phyloP scores from a whole-genome alignment of 1,140 invertebrate species.

The Aricia agestis region DNA sequence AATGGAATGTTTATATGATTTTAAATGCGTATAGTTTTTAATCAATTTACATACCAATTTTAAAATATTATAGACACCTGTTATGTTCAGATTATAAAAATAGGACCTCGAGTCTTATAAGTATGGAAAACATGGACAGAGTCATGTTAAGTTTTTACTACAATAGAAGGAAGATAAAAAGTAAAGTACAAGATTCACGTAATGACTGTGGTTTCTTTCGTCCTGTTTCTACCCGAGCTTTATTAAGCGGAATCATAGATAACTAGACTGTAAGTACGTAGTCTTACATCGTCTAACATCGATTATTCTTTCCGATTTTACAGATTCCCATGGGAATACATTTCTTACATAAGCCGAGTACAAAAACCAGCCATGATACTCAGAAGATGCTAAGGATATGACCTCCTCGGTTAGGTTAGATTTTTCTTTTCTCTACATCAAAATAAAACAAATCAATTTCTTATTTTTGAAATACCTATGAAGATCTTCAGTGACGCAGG shows the following conservation, averaged over 20 bases:
- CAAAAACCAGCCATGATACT: neutral
- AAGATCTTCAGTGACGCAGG: too few species aligned
- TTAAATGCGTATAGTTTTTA: neutral
- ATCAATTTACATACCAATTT: neutral
- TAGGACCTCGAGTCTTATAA: neutral
- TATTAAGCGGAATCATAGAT: conserved; percentile 4
- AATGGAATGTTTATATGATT: neutral
- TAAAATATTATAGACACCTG: too few species aligned
- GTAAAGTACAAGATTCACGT: neutral
- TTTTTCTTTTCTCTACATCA: too few species aligned
- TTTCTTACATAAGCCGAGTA: neutral
- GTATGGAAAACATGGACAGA: neutral
- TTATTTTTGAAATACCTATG: too few species aligned
- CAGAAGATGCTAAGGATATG: neutral
- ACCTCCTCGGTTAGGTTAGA: neutral
- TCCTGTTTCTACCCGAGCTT: conserved; percentile 4
- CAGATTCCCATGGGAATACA: neutral
- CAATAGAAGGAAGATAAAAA: neutral
- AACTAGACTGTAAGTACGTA: conserved; percentile 6
- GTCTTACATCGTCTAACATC: neutral
- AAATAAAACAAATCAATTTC: too few species aligned
- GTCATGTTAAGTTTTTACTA: neutral
- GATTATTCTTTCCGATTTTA: conserved; percentile 7
- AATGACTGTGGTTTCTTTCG: conserved; percentile 6
- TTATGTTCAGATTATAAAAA: too few species aligned